phyloP scores from a whole-genome alignment of 2,113 vertebrate species.

The Propithecus coquereli region DNA sequence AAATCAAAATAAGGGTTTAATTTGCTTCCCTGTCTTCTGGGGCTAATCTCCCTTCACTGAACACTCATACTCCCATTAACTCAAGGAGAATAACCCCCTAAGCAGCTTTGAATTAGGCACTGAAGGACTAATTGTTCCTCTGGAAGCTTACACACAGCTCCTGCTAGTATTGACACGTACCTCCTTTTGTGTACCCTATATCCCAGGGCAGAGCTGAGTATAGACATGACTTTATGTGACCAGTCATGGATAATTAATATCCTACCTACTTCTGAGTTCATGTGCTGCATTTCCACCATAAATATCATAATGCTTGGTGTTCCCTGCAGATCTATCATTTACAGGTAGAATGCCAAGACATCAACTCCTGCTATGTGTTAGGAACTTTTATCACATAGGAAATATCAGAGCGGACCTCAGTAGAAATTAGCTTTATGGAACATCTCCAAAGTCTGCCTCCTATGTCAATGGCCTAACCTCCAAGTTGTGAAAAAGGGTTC shows the following conservation, averaged over 20 bases:
- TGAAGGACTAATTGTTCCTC: not conserved
- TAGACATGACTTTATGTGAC: not conserved
- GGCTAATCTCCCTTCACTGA: constrained; percentile 55
- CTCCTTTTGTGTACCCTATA: not conserved
- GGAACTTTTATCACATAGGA: not conserved
- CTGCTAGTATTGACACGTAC: not conserved
- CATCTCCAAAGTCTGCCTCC: not conserved
- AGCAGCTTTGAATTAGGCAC: not conserved
- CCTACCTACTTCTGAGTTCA: not conserved
- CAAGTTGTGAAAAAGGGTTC: not conserved
- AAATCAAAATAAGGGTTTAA: constrained; percentile 59
- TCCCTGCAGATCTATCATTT: not conserved
- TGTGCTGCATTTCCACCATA: not conserved
- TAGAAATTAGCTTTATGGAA: not conserved
- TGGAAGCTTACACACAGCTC: not conserved
- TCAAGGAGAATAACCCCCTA: constrained; percentile 34
- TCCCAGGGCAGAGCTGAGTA: not conserved
- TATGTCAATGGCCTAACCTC: not conserved
- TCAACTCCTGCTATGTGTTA: not conserved
- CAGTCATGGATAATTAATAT: not conserved
- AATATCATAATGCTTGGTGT: too few relatives aligned
- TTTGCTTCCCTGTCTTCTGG: constrained; percentile 46
- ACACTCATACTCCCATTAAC: constrained; percentile 47
- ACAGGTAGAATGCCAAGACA: not conserved
- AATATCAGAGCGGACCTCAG: not conserved